Base-by-base conservation (phyloP, 2,797 vertebrate species). In the Morelia viridis region DNA sequence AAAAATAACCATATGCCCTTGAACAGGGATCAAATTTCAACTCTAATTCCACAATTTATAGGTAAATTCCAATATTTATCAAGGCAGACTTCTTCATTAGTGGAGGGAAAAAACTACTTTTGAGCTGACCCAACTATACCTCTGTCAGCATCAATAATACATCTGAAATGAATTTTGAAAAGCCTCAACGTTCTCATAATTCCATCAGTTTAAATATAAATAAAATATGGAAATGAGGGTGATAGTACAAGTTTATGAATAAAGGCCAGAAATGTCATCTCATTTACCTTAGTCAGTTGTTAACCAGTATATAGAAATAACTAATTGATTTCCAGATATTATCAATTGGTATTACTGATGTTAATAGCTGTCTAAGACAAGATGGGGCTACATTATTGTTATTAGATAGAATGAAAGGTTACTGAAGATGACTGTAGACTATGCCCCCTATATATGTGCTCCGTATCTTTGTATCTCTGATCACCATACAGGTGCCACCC, bases 221-320 rank as follows among this genome's bases (percentile, higher is more conserved):
- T 64, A 91, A 85, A 85, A 53, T 17, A 90, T 57, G n/a, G 46
- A 90, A 90, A 90, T 65, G 60, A 56, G 41, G 22, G 61, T 24
- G 5, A 31, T 22, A 76, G 10, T 76, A 76, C 53, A 41, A 10
- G 2, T 64, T 85, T 90, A 85, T 22, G 62, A 90, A 61, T 85
- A 35, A 15, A 90, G 56, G 57, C 15, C 57, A 83, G 57, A 50
- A 19, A 61, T 84, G 8, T n/a, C 58, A 62, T 41, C 58, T 62
- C 26, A 11, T 90, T 84, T 83, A 17, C 19, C 58, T 15, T 28
- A 22, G 68, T 58, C n/a, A 80, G 19, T 17, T 71, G 41, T 15
- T 60, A 58, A 80, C 10, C 9, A 41, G 12, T 1, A 6, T 26
- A 58, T 60, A 80, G 13, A 24, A 31, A 89, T 3, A 83, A 24